These are phyloP conservation scores for Gasteruption jaculator DNA, from an alignment of 2,888 invertebrate genomes.

Conservation along the genomic window DNA sequence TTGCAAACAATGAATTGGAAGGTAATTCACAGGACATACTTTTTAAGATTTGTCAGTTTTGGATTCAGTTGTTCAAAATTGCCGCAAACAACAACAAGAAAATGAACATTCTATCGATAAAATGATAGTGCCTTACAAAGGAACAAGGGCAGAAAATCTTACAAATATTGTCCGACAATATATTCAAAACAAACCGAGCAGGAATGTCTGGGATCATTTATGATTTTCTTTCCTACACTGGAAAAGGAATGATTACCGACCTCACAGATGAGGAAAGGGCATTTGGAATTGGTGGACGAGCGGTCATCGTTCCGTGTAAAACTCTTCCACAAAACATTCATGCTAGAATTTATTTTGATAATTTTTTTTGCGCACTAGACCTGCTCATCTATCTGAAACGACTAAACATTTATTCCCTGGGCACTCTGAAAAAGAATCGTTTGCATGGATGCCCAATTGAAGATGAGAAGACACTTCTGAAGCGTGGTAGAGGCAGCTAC, in stretches of 20 bases:
- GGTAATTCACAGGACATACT: slow-evolving; percentile 14
- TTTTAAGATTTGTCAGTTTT: slow-evolving; percentile 20
- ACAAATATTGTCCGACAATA: too few species aligned
- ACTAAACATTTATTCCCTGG: too few species aligned
- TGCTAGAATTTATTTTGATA: neutral
- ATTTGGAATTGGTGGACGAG: slow-evolving; percentile 32
- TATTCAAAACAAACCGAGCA: slow-evolving; percentile 40
- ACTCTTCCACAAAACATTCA: slow-evolving; percentile 22
- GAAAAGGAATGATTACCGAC: slow-evolving; percentile 31
- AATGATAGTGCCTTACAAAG: slow-evolving; percentile 42
- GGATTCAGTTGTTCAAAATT: slow-evolving; percentile 23
- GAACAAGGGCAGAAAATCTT: slow-evolving; percentile 34
- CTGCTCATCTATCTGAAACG: neutral
- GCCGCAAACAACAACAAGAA: slow-evolving; percentile 28
- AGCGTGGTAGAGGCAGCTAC: too few species aligned
- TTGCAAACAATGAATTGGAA: slow-evolving; percentile 20
- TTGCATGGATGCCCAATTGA: too few species aligned
- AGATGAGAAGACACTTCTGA: too few species aligned
- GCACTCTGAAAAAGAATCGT: too few species aligned
- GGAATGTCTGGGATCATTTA: slow-evolving; percentile 41
- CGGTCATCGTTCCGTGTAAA: slow-evolving; percentile 31
- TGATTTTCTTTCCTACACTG: slow-evolving; percentile 38
- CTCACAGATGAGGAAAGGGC: slow-evolving; percentile 28
- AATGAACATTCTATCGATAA: slow-evolving; percentile 36
- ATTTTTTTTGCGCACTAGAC: too few species aligned